Evolutionary conservation across 2,797 vertebrate species (phyloP), one percentile per base, ranked within the genome.

Genomic region (Pseudotriccus pelzelni): DNA sequence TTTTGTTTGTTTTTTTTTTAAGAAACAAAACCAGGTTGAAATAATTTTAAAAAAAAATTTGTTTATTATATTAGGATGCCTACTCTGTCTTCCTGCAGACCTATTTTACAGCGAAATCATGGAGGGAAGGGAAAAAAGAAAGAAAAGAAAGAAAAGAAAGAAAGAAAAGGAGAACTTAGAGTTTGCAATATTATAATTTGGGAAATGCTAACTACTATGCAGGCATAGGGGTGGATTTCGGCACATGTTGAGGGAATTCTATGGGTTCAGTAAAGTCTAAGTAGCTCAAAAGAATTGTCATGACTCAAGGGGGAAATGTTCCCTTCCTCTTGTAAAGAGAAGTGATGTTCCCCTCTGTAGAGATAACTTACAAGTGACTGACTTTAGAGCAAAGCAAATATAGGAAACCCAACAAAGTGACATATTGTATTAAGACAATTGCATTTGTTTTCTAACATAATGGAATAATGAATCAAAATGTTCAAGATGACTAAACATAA

Each of bases 111-210:
- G 11, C 41, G 12, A 88, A 66, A 37, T 16, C 5, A 10, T 5
- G 20, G 14, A 4, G 3, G 1, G 3, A 9, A 2, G 2, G 2
- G 3, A 7, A 9, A 28, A 19, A 24, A 7, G 16, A 21, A 19
- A 7, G 11, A 28, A 19, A 24, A 7, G 16, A 21, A 19, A 3
- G 3, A 1, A 12, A 28, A n/a, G 5, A 27, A 21, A 8, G 2
- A 27, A 37, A 41, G 4, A 30, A 14, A 63, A 32, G 10, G 8
- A 76, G 7, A 67, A 12, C 3, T 14, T 36, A 19, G 3, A 59
- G 58, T 87, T 75, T 44, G 2, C 16, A n/a, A 0, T 53, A 43
- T 24, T 78, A 12, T 37, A 4, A 28, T 58, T 52, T 67, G 14
- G 41, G 58, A 84, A 79, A 72, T 60, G 6, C 10, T 44, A 24